These are phyloP conservation scores for Drosophila pachea DNA, from an alignment of 1,140 invertebrate genomes.

Conservation along the genomic window DNA sequence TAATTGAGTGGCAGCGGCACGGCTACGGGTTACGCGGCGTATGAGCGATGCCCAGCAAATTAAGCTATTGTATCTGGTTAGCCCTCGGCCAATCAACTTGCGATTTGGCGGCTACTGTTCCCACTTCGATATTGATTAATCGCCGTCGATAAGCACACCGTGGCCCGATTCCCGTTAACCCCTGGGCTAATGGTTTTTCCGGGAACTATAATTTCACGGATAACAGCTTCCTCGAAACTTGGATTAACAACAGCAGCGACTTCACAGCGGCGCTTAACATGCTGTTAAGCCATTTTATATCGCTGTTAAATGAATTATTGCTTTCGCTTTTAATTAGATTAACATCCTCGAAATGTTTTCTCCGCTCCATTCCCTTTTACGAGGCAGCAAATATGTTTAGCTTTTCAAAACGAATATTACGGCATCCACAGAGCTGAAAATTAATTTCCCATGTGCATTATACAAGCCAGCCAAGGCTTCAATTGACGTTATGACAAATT, in stretches of 20 bases:
- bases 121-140: too few species aligned
- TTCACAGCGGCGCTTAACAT: neutral
- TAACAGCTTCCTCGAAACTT: too few species aligned
- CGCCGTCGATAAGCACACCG: too few species aligned
- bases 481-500: conserved; percentile 59
- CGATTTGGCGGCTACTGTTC: too few species aligned
- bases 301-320: too few species aligned
- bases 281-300: neutral
- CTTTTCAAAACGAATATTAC: conserved; percentile 1
- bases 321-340: too few species aligned
- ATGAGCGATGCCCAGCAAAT: conserved; percentile 52
- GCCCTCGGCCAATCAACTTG: conserved; percentile 12
- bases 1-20: conserved; percentile 56
- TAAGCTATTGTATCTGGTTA: conserved; percentile 54
- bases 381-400: conserved; percentile 12
- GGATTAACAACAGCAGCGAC: too few species aligned
- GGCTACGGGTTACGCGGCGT: conserved; percentile 19
- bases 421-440: conserved; percentile 38
- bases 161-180: too few species aligned
- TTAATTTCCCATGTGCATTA: conserved; percentile 73
- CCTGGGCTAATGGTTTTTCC: too few species aligned
- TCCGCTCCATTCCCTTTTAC: conserved; percentile 3
- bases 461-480: conserved; percentile 46
- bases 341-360: too few species aligned
- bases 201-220: too few species aligned